Conservation (phyloP, 2,888 invertebrate species). For the Tyria jacobaeae region DNA sequence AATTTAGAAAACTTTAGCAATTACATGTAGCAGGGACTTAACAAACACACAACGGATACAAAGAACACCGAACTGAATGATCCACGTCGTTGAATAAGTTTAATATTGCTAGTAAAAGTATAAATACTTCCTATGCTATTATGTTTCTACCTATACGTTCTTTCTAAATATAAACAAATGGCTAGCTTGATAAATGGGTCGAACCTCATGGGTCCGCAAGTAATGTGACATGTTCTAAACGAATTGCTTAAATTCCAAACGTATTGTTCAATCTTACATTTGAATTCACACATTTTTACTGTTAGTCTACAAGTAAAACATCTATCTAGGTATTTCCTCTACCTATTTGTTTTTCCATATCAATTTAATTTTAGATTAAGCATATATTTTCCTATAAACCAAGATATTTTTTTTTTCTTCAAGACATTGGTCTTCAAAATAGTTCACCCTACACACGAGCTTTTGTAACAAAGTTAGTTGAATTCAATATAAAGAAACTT, state of each 20-base stretch:
- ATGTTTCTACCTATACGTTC: not conserved
- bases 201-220: not conserved
- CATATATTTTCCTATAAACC: slow-evolving; percentile 24
- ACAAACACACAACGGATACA: no score
- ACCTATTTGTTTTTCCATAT: not conserved
- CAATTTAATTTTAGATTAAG: slow-evolving; percentile 13
- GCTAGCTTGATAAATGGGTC: no score
- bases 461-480: slow-evolving; percentile 1
- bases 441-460: not conserved
- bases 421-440: not conserved
- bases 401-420: slow-evolving; percentile 18
- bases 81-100: no score
- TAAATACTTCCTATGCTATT: no score
- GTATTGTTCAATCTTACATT: slow-evolving; percentile 3
- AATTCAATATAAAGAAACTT: slow-evolving; percentile 40
- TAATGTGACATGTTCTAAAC: not conserved
- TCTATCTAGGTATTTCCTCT: not conserved
- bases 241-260: slow-evolving; percentile 2
- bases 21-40: no score
- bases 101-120: no score
- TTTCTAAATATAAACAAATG: no score
- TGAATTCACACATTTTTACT: slow-evolving; percentile 11
- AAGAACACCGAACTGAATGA: no score
- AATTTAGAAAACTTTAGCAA: no score
- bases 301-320: not conserved